Evolutionary conservation across 2,888 invertebrate species (phyloP), one percentile per base, ranked within the genome.

Genomic region (Ferdinandea cuprea): DNA sequence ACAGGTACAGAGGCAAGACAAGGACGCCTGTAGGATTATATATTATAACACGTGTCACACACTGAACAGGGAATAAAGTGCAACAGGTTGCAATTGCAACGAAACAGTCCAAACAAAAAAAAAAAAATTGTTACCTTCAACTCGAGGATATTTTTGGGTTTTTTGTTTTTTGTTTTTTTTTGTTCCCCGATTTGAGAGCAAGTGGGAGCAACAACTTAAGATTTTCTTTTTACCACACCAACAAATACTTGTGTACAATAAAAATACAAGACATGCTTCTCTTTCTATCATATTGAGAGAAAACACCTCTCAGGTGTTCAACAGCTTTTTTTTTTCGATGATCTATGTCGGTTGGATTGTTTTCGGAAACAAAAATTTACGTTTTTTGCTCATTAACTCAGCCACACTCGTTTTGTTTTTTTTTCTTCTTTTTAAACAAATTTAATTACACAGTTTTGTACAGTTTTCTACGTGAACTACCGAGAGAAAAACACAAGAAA

Each of bases 231-330:
- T 42, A 21, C 42, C 8, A 56, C 32, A 21, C 42, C 8, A 56
- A 76, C 68, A 52, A 74, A 74, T 46, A 52, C 68, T 40, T 21
- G 15, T 74, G 52, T 65, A 72, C 50, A 72, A 61, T 68, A 73
- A 63, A 68, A 73, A 72, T 78, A 73, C 50, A 48, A 63, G 32
- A 30, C 30, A 52, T 58, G 17, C 44, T 21, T 83, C 83, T 83
- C 83, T 83, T 35, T 83, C 78, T 63, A 50, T 9, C 56, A 28
- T n/a, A 58, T 30, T 21, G 50, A 68, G 63, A 78, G 78, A 78
- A 69, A 63, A 83, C 72, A 69, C 72, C 56, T 72, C 52, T 78
- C 78, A 83, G 83, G 78, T 83, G 77, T 78, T 65, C 63, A 80
- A 80, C 80, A 54, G 68, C 58, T 69, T 76, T 73, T 76, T 52